Base-by-base conservation (phyloP, 2,888 invertebrate genomes). In the Latheticus oryzae region DNA sequence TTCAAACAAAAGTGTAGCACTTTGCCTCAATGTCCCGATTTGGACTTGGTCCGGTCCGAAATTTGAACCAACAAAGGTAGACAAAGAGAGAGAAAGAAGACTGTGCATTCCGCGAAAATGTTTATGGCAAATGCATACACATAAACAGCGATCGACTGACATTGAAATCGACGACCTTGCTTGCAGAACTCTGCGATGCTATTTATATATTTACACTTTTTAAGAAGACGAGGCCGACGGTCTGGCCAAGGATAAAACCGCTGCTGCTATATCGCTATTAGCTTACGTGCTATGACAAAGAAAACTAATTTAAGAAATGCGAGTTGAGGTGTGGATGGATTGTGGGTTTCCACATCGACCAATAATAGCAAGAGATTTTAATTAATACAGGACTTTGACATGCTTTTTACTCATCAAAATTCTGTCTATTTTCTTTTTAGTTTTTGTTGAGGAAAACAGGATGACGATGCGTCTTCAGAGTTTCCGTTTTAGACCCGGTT, bases 111-210 rank as follows among this genome's bases (percentile, higher is more conserved):
- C 53, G 28, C 53, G 43, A 43, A 54, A 54, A 55, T 55, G 55
- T 59, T 59, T 59, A 59, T 57, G 33, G 56, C 50, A 52, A 56
- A 60, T 50, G 53, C 47, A 53, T 60, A 43, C 56, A 54, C 57
- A 51, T 48, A 60, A 62, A 57, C 48, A 50, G 47, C 58, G 47
- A 51, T 58, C 55, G 63, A 38, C 40, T 60, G 66, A 66, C 64
- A 66, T 66, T 66, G 66, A 62, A 65, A 64, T 53, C 53, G 47
- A 48, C 63, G 62, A 63, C 66, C 66, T 66, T 66, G n/a, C n/a
- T n/a, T n/a, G 66, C 57, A 55, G 37, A 48, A 48, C 55, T 53
- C 53, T 62, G 62, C 51, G 35, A 51, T 38, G 59, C 56, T 64
- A 63, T 64, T 62, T 64, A 62, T 64, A 62, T 56, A 64, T 64